These are phyloP conservation scores for Limnephilus marmoratus DNA, from an alignment of 2,888 invertebrate species.

Conservation along the genomic window DNA sequence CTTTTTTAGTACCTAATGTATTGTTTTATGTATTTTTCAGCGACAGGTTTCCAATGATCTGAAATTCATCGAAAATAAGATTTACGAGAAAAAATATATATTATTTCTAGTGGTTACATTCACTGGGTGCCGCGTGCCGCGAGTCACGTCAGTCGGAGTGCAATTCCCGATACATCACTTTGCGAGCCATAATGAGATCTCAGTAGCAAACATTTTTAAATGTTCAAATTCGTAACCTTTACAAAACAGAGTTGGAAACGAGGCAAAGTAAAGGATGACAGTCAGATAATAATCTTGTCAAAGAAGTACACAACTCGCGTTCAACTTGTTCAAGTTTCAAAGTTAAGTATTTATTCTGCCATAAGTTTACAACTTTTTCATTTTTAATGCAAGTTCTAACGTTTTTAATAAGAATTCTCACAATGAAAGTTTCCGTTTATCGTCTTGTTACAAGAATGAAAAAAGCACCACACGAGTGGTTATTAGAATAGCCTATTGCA, in stretches of 20 bases:
- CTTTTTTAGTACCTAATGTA: too few relatives aligned
- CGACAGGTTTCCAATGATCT: too few relatives aligned
- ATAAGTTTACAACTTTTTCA: constrained; percentile 4
- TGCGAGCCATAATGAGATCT: background rate
- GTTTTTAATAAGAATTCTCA: constrained; percentile 28
- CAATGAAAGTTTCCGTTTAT: constrained; percentile 41
- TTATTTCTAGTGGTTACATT: too few relatives aligned
- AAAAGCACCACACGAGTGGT: constrained; percentile 32
- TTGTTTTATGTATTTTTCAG: too few relatives aligned
- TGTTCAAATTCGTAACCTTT: background rate
- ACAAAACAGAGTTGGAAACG: background rate
- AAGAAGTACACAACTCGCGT: background rate
- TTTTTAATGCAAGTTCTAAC: background rate
- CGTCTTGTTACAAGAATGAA: constrained; percentile 35
- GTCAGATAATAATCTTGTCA: background rate
- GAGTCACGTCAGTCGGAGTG: background rate
- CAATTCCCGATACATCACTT: background rate
- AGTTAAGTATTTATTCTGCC: constrained; percentile 6
- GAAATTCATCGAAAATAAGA: too few relatives aligned
- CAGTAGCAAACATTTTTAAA: background rate
- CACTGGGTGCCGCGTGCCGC: background rate
- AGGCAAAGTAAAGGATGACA: background rate
- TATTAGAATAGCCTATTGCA: constrained; percentile 41
- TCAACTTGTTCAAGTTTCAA: background rate
- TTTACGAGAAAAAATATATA: too few relatives aligned